Percentiles rank a stretch among this genome's conserved stretches.
phyloP scores from a whole-genome alignment of 1,140 invertebrate species.

The Drosophila kepulauana region DNA sequence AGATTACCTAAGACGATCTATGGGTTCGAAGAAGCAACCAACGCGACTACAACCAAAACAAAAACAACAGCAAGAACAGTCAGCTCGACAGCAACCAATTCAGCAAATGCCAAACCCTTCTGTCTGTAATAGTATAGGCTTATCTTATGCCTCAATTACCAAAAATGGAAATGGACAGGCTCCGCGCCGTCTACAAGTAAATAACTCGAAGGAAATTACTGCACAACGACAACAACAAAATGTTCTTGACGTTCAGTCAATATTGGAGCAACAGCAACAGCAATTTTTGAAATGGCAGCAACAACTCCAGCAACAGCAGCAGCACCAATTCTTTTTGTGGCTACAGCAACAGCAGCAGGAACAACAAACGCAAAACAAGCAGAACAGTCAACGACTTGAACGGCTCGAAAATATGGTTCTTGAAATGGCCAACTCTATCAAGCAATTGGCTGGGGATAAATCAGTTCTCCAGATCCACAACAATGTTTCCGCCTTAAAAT shows the following conservation, averaged over 20 bases:
- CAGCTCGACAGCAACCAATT: too few relatives aligned
- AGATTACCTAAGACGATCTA: constrained; percentile 26
- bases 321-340: not conserved
- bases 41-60: not conserved
- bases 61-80: not conserved
- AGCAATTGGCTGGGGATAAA: constrained; percentile 18
- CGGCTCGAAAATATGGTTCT: constrained; percentile 1
- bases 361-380: not conserved
- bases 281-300: constrained; percentile 6
- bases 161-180: not conserved
- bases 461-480: constrained; percentile 14
- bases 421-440: constrained; percentile 18
- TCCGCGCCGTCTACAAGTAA: constrained; percentile 7
- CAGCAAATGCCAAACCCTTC: not conserved
- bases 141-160: too few relatives aligned
- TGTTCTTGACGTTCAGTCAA: not conserved
- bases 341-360: not conserved
- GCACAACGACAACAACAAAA: constrained; percentile 8
- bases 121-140: too few relatives aligned
- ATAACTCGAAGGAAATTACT: not conserved
- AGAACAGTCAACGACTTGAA: not conserved
- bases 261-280: constrained; percentile 17
- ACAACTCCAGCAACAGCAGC: not conserved
- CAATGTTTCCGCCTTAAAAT: constrained; percentile 15
- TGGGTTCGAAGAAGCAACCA: not conserved